Evolutionary conservation across 2,888 invertebrate genomes (phyloP).

Genomic region (Hololepta plana): DNA sequence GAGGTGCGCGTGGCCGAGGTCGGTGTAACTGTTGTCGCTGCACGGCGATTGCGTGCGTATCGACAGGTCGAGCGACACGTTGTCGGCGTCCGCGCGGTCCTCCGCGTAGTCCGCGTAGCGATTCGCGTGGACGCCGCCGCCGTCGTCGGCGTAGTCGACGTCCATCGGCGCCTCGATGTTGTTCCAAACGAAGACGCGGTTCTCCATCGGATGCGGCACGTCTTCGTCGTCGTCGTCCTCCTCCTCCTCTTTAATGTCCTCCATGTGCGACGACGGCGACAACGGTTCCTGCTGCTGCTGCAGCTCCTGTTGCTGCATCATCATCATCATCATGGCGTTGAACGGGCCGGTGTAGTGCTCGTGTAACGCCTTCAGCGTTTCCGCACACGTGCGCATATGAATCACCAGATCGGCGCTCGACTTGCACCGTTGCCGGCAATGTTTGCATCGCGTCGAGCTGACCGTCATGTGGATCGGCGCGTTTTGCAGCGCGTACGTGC

Average conservation of each 20-base stretch:
- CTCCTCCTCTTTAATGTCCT: conserved; percentile 3
- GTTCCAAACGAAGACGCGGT: conserved; percentile 68
- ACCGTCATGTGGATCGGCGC: conserved; percentile 29
- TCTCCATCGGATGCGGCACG: conserved; percentile 58
- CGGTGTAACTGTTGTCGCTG: conserved; percentile 19
- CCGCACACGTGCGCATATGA: conserved; percentile 56
- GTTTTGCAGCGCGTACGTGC: conserved; percentile 12
- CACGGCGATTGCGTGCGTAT: conserved; percentile 24
- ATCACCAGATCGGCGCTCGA: conserved; percentile 59
- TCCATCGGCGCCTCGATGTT: conserved; percentile 35
- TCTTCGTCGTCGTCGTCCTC: conserved; percentile 10
- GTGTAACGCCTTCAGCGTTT: conserved; percentile 26
- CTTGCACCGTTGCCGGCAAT: conserved; percentile 74
- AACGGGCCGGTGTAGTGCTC: conserved; percentile 4
- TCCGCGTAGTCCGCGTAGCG: too few relatives aligned
- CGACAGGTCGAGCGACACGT: conserved; percentile 22
- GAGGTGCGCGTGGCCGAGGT: conserved; percentile 4
- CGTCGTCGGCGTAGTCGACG: conserved; percentile 18
- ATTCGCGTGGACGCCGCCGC: conserved; percentile 23
- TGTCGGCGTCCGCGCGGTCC: conserved; percentile 24
- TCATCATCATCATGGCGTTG: conserved; percentile 17
- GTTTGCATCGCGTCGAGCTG: conserved; percentile 66
- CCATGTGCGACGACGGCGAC: conserved; percentile 7
- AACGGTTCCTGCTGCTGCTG: conserved; percentile 1
- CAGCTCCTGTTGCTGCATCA: conserved; percentile 17